Percentiles rank a stretch among this genome's conserved stretches.
Conservation (phyloP, 1,140 invertebrate species). For the Leptestheria dahalacensis region DNA sequence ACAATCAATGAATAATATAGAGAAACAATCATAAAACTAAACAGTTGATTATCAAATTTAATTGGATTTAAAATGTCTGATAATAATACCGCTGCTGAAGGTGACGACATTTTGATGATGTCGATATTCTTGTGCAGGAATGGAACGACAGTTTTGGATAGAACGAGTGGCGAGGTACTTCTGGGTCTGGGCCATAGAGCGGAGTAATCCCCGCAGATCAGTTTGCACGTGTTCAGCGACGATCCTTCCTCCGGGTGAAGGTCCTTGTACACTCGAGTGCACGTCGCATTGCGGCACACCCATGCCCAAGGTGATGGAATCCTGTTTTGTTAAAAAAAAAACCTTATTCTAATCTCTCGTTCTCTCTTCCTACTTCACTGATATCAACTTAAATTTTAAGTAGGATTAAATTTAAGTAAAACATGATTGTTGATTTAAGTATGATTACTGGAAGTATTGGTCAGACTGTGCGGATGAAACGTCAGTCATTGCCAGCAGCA, state of each 20-base stretch:
- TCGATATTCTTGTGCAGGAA: not conserved
- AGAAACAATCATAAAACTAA: no score
- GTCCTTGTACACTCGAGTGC: not conserved
- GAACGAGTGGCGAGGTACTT: not conserved
- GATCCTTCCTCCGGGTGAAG: not conserved
- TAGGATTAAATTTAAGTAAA: not conserved
- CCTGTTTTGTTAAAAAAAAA: not conserved
- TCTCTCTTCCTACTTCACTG: no score
- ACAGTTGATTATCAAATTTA: no score
- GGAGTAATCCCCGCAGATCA: conserved; percentile 8
- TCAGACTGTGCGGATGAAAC: no score
- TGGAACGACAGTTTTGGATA: conserved; percentile 2
- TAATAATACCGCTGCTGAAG: conserved; percentile 2
- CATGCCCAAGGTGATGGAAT: conserved; percentile 13
- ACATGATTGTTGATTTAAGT: no score
- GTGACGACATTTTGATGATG: not conserved
- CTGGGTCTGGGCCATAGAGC: conserved; percentile 11
- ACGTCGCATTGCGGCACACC: conserved; percentile 5
- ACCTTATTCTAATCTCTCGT: not conserved
- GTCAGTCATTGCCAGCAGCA: no score
- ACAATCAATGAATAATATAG: not conserved
- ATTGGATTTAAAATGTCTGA: no score
- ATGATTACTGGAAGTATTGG: no score
- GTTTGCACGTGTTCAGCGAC: conserved; percentile 5
- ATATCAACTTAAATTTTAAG: no score